Evolutionary conservation across 2,113 vertebrate genomes (phyloP).

Genomic region (Trichechus manatus): DNA sequence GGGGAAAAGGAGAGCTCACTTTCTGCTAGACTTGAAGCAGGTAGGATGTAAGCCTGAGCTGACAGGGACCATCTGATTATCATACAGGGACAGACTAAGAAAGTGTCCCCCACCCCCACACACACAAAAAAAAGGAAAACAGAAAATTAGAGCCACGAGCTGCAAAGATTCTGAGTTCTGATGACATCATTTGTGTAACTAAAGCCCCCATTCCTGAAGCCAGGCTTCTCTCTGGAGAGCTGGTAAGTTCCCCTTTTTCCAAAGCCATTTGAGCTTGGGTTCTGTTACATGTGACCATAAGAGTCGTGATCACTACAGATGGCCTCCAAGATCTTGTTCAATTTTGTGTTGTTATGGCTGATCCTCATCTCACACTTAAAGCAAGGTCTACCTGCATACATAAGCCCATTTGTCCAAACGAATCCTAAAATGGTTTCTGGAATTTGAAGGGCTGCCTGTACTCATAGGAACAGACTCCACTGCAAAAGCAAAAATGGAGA

Average conservation of each 20-base stretch:
- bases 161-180: neutral
- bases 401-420: neutral
- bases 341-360: neutral
- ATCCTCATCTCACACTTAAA: neutral
- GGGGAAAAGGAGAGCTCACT: neutral
- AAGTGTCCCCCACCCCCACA: neutral
- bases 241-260: neutral
- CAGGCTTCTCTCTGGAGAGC: neutral
- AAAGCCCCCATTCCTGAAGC: neutral
- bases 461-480: neutral
- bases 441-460: neutral
- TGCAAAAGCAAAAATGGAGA: neutral
- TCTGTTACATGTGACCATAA: neutral
- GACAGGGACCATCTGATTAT: neutral
- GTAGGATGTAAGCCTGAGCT: neutral
- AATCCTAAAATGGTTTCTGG: neutral
- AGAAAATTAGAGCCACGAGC: neutral
- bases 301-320: too few relatives aligned
- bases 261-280: neutral
- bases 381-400: neutral
- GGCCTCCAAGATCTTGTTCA: neutral
- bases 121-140: neutral
- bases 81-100: neutral
- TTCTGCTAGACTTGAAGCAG: neutral
- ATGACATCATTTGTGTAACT: neutral